Conservation (phyloP, 2,888 invertebrate species). For the Eupeodes luniger region DNA sequence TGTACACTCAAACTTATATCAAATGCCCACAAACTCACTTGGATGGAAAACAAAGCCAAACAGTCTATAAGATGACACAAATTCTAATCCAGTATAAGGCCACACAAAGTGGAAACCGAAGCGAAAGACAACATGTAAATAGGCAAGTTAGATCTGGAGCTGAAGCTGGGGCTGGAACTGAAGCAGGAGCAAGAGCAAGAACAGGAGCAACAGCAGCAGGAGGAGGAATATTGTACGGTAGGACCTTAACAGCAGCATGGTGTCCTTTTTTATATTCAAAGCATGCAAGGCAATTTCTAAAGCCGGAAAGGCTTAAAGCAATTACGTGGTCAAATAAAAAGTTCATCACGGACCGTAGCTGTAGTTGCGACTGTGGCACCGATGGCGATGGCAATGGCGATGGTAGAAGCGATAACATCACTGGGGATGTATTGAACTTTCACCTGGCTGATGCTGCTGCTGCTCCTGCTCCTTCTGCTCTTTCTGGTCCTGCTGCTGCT, state of each 20-base stretch:
- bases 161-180: background rate
- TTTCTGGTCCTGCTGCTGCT: constrained; percentile 10
- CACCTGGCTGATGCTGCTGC: constrained; percentile 48
- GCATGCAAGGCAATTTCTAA: constrained; percentile 57
- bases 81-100: constrained; percentile 58
- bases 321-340: constrained; percentile 76
- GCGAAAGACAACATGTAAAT: constrained; percentile 54
- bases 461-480: background rate
- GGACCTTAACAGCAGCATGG: constrained; percentile 60
- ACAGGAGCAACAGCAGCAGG: constrained; percentile 3
- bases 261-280: constrained; percentile 70
- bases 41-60: constrained; percentile 49
- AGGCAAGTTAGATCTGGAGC: background rate
- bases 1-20: background rate
- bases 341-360: constrained; percentile 61
- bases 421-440: constrained; percentile 59
- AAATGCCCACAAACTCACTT: constrained; percentile 13
- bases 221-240: constrained; percentile 16
- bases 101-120: constrained; percentile 6
- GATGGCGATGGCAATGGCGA: background rate
- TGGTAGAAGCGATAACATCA: constrained; percentile 4
- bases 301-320: constrained; percentile 76
- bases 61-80: constrained; percentile 69
- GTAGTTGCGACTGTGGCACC: constrained; percentile 18
- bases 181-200: background rate